These are phyloP conservation scores for Mormyrops boulengeri DNA, from an alignment of 2,797 vertebrate species.

Conservation along the genomic window DNA sequence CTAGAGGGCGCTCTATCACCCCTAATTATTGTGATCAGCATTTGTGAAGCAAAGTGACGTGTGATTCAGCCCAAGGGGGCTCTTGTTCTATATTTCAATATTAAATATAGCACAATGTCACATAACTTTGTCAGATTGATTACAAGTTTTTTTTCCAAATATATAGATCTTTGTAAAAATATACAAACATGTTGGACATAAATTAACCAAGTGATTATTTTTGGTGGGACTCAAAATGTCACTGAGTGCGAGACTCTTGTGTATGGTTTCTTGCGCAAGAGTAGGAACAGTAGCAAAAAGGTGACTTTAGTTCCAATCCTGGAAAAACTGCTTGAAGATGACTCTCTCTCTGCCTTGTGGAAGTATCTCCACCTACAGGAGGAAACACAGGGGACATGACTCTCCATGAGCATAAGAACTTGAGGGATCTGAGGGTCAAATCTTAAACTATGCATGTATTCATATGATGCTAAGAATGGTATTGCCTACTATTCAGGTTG, in stretches of 20 bases:
- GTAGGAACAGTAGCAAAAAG: not conserved
- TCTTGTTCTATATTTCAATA: not conserved
- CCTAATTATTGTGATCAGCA: not conserved
- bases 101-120: not conserved
- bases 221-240: not conserved
- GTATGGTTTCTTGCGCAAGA: not conserved
- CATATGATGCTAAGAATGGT: not conserved
- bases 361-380: slow-evolving; percentile 79
- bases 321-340: slow-evolving; percentile 91
- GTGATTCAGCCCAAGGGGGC: not conserved
- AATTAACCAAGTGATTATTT: slow-evolving; percentile 17
- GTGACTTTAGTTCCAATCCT: slow-evolving; percentile 68
- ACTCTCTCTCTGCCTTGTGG: slow-evolving; percentile 78
- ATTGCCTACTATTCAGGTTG: not conserved
- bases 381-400: not conserved
- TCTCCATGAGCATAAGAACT: not conserved
- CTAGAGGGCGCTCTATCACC: not conserved
- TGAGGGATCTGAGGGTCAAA: too few species aligned
- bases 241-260: not conserved
- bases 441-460: too few species aligned
- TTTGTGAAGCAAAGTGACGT: not conserved
- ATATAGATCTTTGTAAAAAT: slow-evolving; percentile 40
- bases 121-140: not conserved
- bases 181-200: slow-evolving; percentile 31
- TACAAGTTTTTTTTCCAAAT: slow-evolving; percentile 29